A percentile compares a stretch with the other conserved stretches of the same genome.
Evolutionary conservation across 2,888 invertebrate species (phyloP).

Genomic region (Mythimna impura): DNA sequence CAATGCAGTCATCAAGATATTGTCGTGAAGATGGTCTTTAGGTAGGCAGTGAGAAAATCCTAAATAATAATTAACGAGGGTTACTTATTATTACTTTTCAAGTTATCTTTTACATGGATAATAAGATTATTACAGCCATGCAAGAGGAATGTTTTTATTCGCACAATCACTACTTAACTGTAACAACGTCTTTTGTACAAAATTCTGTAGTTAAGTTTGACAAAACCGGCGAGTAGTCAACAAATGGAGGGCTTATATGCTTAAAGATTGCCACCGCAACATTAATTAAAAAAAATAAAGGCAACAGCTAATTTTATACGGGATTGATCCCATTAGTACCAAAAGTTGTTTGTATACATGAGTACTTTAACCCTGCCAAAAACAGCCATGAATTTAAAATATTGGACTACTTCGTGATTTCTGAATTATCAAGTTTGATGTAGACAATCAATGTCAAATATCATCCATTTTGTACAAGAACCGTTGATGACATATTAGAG

Average conservation of each 20-base stretch:
- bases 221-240: background rate
- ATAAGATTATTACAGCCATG: background rate
- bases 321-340: too few species aligned
- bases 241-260: constrained; percentile 6
- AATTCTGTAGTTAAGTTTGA: background rate
- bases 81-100: too few species aligned
- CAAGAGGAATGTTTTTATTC: background rate
- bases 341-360: too few species aligned
- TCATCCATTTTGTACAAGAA: constrained; percentile 4
- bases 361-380: too few species aligned
- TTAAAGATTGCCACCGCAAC: background rate
- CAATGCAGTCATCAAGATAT: background rate
- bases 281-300: too few species aligned
- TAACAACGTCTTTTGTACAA: background rate
- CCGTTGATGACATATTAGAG: background rate
- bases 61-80: background rate
- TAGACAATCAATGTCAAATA: background rate
- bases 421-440: too few species aligned
- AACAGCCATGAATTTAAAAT: too few species aligned
- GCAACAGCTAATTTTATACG: too few species aligned
- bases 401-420: too few species aligned
- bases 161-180: background rate
- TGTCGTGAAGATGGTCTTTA: background rate
- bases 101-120: background rate
- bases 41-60: background rate